phyloP scores from a whole-genome alignment of 2,797 vertebrate genomes.

The Sarcoramphus papa region DNA sequence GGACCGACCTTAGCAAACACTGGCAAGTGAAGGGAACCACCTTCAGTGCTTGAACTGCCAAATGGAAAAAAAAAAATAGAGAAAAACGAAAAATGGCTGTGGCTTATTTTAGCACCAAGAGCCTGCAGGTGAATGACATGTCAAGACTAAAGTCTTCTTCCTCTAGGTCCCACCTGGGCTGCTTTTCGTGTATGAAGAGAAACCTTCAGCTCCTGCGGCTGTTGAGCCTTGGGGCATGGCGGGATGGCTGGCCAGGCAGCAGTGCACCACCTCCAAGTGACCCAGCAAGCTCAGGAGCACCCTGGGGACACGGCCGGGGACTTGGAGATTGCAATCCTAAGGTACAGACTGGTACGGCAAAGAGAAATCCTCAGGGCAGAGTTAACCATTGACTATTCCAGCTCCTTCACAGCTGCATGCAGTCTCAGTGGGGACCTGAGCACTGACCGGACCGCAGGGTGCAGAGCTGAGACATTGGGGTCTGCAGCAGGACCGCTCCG shows the following conservation, averaged over 20 bases:
- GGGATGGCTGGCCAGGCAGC: neutral
- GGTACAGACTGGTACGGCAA: neutral
- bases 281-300: neutral
- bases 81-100: neutral
- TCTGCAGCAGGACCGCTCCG: accelerated
- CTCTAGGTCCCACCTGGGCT: neutral
- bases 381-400: neutral
- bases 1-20: neutral
- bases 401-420: neutral
- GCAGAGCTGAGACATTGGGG: neutral
- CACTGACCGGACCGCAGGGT: accelerated
- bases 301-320: neutral
- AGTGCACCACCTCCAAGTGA: neutral
- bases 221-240: neutral
- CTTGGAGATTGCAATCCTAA: neutral
- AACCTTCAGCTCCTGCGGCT: neutral
- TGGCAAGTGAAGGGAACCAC: neutral
- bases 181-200: neutral
- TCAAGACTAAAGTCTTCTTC: neutral
- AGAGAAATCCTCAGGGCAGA: neutral
- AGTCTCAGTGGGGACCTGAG: neutral
- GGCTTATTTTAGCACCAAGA: neutral
- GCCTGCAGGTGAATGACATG: neutral
- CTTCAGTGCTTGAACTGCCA: neutral
- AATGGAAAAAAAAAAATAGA: neutral